Evolutionary conservation across 2,888 invertebrate species (phyloP).

Genomic region (Diarsia brunnea): DNA sequence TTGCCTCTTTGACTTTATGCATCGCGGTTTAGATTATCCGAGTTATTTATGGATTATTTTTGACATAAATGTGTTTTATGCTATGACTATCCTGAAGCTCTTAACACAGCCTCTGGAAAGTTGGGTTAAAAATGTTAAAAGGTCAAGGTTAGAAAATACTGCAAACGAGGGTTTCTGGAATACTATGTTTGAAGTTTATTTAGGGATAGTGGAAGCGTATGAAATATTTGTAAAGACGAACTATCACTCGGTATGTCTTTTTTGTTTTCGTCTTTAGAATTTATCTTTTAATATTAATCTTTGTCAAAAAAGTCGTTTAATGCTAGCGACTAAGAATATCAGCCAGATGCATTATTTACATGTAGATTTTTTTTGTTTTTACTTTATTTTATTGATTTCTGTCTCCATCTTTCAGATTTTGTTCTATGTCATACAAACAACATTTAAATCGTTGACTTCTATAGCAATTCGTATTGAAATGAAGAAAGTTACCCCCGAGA

Average conservation of each 20-base stretch:
- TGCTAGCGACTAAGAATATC: neutral
- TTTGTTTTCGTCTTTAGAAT: neutral
- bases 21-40: neutral
- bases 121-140: neutral
- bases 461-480: slow-evolving; percentile 7
- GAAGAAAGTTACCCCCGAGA: neutral
- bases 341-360: neutral
- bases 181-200: neutral
- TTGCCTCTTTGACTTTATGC: neutral
- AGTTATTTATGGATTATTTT: neutral
- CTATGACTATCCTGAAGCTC: neutral
- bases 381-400: neutral
- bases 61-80: neutral
- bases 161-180: neutral
- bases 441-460: neutral
- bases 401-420: slow-evolving; percentile 13
- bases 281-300: too few species aligned
- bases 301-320: too few species aligned
- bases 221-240: neutral
- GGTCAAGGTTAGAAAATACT: neutral
- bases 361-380: neutral
- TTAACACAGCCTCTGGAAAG: neutral
- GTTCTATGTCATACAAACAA: neutral
- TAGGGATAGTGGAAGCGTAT: neutral
- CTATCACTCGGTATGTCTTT: neutral